Base-by-base conservation (phyloP, 2,888 invertebrate genomes). In the Limnephilus auricula region DNA sequence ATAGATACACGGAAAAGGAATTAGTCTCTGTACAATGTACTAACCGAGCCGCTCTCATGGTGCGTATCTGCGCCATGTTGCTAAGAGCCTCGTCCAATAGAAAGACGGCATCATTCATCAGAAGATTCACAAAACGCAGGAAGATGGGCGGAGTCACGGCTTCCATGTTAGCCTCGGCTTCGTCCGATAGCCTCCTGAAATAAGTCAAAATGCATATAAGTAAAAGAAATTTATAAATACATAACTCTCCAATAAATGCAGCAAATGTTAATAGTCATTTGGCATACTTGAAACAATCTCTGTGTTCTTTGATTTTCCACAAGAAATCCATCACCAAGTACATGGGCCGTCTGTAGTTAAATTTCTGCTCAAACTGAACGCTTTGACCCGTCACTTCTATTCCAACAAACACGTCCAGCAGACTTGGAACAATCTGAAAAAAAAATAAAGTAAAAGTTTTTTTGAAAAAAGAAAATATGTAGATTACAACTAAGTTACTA, bases 51-150 rank as follows among this genome's bases (percentile, higher is more conserved):
- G 97, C 96, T 94, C 98, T 98, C 95, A 98, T 96, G 93, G 98
- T 98, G 91, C 98, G 97, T 92, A 99, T 97, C 94, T 98, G 98
- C 89, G 98, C 97, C 98, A 99, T 98, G 94, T 98, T 98, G 5
- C 97, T 96, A 25, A 98, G 96, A 0, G 99, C 99, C 94, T 99
- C 99, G 94, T 99, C 99, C 93, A 99, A 95, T 25, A 99, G 96
- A 94, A 98, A 99, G 78, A 99, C 99, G 90, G 99, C 99, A 95
- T 99, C 99, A 94, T 99, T 99, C 95, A 99, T 99, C 30, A 99
- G 96, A 93, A 99, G 96, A 96, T 99, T 99, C 79, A 99, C 97
- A 94, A 99, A 99, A 87, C 99, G 97, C 85, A 99, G 96, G 95
- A 99, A 99, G 92, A 99, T 94, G 1, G 99, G 99, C 9, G 99